phyloP scores from a whole-genome alignment of 2,113 vertebrate species.

The Entosphenus tridentatus region DNA sequence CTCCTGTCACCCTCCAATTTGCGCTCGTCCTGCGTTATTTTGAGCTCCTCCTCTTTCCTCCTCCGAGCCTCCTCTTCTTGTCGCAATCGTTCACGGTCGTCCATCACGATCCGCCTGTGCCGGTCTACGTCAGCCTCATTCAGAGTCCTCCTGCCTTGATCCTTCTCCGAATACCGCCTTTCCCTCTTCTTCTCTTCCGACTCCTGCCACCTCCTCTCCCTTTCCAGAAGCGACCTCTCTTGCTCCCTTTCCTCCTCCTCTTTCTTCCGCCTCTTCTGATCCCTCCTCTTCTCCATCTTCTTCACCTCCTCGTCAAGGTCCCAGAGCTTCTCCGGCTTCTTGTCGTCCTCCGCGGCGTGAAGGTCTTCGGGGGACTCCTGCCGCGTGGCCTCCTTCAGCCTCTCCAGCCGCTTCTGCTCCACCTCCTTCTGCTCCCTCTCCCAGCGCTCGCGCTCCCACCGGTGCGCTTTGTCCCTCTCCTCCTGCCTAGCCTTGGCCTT shows the following conservation, averaged over 20 bases:
- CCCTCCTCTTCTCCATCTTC: neutral
- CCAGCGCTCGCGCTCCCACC: conserved; percentile 18
- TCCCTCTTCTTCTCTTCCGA: neutral
- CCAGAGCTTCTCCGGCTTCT: neutral
- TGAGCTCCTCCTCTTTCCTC: too few species aligned
- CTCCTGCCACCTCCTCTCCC: neutral
- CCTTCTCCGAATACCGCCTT: neutral
- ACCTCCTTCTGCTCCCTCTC: conserved; percentile 13
- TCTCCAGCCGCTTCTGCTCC: neutral
- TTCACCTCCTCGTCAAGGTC: neutral
- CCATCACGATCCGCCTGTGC: neutral
- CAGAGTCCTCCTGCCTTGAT: conserved; percentile 2
- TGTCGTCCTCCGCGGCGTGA: neutral
- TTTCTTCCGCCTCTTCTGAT: neutral
- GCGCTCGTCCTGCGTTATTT: too few species aligned
- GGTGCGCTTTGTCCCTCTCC: conserved; percentile 19
- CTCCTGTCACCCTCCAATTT: too few species aligned
- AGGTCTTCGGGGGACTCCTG: neutral
- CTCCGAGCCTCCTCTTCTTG: too few species aligned
- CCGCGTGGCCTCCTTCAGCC: conserved; percentile 2
- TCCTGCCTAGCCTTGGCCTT: conserved; percentile 15
- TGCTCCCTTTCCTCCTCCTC: neutral
- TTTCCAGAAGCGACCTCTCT: neutral
- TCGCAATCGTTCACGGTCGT: neutral
- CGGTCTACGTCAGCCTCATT: neutral